A percentile compares a stretch with the other conserved stretches of the same genome.
These are phyloP conservation scores for Oreotrochilus melanogaster DNA, from an alignment of 2,113 vertebrate species.

Conservation along the genomic window DNA sequence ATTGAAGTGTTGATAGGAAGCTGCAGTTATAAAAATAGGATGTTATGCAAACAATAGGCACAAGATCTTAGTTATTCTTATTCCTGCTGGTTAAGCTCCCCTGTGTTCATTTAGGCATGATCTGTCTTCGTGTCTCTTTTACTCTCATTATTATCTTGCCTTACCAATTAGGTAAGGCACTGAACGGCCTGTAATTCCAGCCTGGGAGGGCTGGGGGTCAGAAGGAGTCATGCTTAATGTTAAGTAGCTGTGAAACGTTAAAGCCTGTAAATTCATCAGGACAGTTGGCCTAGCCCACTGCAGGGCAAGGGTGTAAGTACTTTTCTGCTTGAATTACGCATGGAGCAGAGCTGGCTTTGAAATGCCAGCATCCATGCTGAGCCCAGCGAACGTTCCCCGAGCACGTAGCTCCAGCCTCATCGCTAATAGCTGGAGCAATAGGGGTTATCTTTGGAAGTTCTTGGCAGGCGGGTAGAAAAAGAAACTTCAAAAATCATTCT, in stretches of 20 bases:
- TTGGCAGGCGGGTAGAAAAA: background rate
- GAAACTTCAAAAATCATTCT: conserved; percentile 15
- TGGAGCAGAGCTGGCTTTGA: background rate
- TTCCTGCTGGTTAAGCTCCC: conserved; percentile 57
- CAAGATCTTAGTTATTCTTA: conserved; percentile 24
- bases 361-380: conserved; percentile 19
- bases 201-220: conserved; percentile 44
- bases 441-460: conserved; percentile 39
- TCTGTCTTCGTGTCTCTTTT: conserved; percentile 39
- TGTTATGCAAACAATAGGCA: conserved; percentile 18
- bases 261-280: background rate
- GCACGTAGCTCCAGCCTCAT: background rate
- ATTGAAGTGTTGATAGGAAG: conserved; percentile 41
- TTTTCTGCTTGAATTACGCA: background rate
- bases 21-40: conserved; percentile 36
- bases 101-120: conserved; percentile 53
- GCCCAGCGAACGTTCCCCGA: background rate
- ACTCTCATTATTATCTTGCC: conserved; percentile 38
- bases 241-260: background rate
- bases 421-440: conserved; percentile 20
- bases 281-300: background rate
- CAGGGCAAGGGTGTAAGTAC: background rate
- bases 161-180: background rate
- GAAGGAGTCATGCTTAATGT: conserved; percentile 24
- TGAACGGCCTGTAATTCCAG: conserved; percentile 12